These are phyloP conservation scores for Boulengeromyrus knoepffleri DNA, from an alignment of 2,113 vertebrate species.

Conservation along the genomic window DNA sequence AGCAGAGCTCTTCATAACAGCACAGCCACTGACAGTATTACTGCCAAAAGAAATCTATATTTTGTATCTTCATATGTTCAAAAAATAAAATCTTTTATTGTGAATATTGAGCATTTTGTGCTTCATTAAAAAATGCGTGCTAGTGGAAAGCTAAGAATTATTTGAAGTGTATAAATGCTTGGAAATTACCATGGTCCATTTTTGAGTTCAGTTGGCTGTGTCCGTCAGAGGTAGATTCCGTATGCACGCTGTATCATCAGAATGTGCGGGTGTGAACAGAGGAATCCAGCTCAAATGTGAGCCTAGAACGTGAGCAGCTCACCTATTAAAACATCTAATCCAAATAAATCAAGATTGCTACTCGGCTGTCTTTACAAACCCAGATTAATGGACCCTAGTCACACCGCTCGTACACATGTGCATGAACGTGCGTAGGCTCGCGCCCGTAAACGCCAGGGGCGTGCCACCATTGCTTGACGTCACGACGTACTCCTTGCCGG, in stretches of 20 bases:
- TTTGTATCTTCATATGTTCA: background rate
- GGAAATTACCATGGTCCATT: background rate
- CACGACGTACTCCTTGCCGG: background rate
- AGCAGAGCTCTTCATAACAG: background rate
- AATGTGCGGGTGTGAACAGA: background rate
- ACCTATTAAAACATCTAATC: background rate
- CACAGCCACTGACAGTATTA: background rate
- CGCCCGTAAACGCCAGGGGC: background rate
- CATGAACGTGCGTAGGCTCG: background rate
- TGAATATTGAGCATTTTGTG: background rate
- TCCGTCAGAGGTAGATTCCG: background rate
- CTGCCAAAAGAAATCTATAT: background rate
- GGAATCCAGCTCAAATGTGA: background rate
- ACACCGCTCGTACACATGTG: background rate
- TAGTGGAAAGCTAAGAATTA: background rate
- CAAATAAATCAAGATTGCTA: background rate
- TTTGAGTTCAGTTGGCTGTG: background rate
- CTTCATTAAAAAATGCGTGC: background rate
- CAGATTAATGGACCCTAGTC: background rate
- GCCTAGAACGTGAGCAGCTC: background rate
- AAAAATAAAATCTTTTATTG: background rate
- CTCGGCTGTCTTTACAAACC: background rate
- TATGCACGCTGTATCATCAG: background rate
- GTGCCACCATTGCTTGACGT: background rate
- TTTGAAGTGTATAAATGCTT: background rate